Evolutionary conservation across 2,797 vertebrate species (phyloP).

Genomic region (Tiaroga cobitis): DNA sequence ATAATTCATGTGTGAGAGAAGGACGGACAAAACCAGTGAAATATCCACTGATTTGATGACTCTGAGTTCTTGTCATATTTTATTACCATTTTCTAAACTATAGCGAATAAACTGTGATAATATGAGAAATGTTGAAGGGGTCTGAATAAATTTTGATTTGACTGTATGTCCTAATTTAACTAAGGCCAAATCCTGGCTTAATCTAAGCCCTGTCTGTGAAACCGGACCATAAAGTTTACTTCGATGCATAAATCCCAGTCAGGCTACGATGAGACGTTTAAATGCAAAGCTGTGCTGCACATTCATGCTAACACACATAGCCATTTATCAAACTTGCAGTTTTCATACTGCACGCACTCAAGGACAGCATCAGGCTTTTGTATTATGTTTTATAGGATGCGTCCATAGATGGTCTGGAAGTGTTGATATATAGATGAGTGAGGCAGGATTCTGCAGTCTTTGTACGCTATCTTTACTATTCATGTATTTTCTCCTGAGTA

Average conservation of each 20-base stretch:
- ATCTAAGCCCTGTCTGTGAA: no score
- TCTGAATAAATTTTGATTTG: no score
- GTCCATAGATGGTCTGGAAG: not conserved
- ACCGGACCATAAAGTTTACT: no score
- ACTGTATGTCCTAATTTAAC: no score
- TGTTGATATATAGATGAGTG: not conserved
- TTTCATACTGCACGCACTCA: not conserved
- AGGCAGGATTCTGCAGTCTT: not conserved
- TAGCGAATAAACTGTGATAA: no score
- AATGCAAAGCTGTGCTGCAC: not conserved
- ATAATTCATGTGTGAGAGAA: no score
- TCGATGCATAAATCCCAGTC: not conserved
- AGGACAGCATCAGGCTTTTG: constrained; percentile 11
- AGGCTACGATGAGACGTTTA: not conserved
- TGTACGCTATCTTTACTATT: not conserved
- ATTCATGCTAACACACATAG: constrained; percentile 64
- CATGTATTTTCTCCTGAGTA: not conserved
- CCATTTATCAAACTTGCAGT: constrained; percentile 51
- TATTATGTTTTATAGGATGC: not conserved
- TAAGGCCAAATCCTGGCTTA: no score
- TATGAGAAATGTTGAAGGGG: no score
- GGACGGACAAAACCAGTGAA: no score
- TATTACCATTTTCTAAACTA: no score
- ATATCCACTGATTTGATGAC: no score
- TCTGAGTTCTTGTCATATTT: no score